A percentile compares a stretch with the other conserved stretches of the same genome.
phyloP scores from a whole-genome alignment of 2,888 invertebrate genomes.

The Cheilosia urbana region DNA sequence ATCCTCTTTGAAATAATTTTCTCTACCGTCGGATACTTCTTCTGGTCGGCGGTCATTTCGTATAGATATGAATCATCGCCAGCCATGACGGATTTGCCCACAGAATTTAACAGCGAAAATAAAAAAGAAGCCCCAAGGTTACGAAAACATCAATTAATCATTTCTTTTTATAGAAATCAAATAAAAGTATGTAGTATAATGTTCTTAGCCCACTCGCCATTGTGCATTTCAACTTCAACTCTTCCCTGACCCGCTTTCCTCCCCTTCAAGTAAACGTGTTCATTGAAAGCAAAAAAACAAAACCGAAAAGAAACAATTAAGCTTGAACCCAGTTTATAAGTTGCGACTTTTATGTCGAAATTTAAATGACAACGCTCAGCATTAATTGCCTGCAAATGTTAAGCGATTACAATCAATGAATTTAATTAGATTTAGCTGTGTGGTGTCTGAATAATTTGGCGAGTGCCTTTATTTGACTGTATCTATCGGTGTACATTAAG shows the following conservation, averaged over 20 bases:
- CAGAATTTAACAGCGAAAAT: not conserved
- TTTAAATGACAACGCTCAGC: slow-evolving; percentile 45
- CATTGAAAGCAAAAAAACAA: not conserved
- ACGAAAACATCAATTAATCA: slow-evolving; percentile 58
- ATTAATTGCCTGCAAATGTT: slow-evolving; percentile 38
- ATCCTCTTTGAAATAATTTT: not conserved
- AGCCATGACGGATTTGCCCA: slow-evolving; percentile 26
- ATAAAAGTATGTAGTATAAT: not conserved
- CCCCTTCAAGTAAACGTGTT: slow-evolving; percentile 2
- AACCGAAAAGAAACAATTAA: slow-evolving; percentile 18
- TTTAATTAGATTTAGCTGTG: slow-evolving; percentile 40
- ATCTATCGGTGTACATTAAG: not conserved
- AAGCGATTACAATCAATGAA: slow-evolving; percentile 28
- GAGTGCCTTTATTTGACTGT: not conserved
- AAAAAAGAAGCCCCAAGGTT: slow-evolving; percentile 23
- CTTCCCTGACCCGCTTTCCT: slow-evolving; percentile 9
- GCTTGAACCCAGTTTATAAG: slow-evolving; percentile 16
- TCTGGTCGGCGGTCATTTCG: not conserved
- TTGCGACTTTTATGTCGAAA: slow-evolving; percentile 41
- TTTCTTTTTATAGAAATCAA: slow-evolving; percentile 35
- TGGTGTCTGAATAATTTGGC: slow-evolving; percentile 29
- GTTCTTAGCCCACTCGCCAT: slow-evolving; percentile 46
- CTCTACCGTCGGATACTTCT: not conserved
- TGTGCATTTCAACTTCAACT: slow-evolving; percentile 28
- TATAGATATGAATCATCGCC: slow-evolving; percentile 22